Conservation (phyloP, 2,113 vertebrate genomes). For the Acinonyx jubatus region DNA sequence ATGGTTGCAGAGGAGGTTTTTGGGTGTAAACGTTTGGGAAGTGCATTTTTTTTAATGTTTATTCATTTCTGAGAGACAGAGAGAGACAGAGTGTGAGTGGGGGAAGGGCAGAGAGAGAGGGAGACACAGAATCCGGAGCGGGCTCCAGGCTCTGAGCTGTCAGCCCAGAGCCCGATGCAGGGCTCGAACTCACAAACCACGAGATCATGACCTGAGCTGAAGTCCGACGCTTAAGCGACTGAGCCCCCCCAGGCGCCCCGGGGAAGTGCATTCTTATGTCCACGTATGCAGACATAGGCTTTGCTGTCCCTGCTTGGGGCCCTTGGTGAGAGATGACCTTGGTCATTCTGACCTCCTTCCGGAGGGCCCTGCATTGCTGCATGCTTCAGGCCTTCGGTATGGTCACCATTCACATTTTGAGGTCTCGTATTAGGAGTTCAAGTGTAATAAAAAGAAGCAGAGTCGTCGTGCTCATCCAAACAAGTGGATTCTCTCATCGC, state of each 20-base stretch:
- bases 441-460: not conserved
- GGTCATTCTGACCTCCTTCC: not conserved
- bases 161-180: accelerated
- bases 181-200: too few relatives aligned
- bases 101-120: too few relatives aligned
- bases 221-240: too few relatives aligned
- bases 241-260: too few relatives aligned
- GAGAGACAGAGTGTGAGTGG: too few relatives aligned
- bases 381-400: accelerated
- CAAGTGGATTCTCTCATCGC: not conserved
- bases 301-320: not conserved
- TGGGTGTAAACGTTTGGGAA: not conserved
- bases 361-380: accelerated
- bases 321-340: not conserved
- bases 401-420: not conserved
- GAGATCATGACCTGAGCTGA: too few relatives aligned
- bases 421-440: not conserved
- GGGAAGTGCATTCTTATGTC: not conserved
- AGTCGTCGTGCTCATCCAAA: not conserved
- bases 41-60: not conserved
- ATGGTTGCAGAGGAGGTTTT: not conserved
- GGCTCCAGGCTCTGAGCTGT: too few relatives aligned
- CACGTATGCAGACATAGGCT: accelerated
- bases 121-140: too few relatives aligned
- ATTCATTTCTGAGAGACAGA: too few relatives aligned